Base-by-base conservation (phyloP, 1,140 invertebrate genomes). In the Drosophila subpulchrella region DNA sequence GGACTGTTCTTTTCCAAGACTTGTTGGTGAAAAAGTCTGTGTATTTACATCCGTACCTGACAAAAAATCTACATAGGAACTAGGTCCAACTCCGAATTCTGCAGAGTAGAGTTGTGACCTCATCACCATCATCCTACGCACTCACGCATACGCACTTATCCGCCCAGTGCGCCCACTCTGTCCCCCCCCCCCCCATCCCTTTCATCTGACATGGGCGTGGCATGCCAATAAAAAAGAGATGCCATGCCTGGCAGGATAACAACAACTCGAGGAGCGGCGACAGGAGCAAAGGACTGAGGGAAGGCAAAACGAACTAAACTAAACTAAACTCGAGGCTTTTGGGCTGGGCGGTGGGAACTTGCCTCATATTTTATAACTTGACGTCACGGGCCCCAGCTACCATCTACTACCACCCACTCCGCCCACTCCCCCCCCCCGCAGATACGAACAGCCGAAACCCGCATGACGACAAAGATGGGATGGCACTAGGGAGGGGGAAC, bases 311-410 rank as follows among this genome's bases (percentile, higher is more conserved):
- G 59, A 75, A 65, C 63, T 70, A 62, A 82, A 82, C 77, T 73
- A 78, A 56, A 81, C 78, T 75, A 78, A 57, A 62, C 50, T 44
- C 41, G 57, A 62, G 36, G 39, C 48, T 51, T 32, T 51, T 32
- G 53, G 27, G 30, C 20, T 46, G 30, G 50, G 47, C 54, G 46
- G 11, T 48, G 56, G 60, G 51, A 84, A 80, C 77, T 81, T 75
- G 78, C 47, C 83, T 79, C 83, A 86, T 88, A 86, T 86, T 88
- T 86, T 88, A 88, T 71, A 88, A 65, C 75, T 78, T 88, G 83
- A 88, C 82, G 82, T 86, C 82, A 86, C 75, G 59, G 54, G 65
- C 42, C 39, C 50, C 36, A 27, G 4, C 11, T n/a, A 10, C 46
- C 15, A 3, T n/a, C 24, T 47, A 11, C 24, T 15, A 53, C 39